Evolutionary conservation across 1,140 invertebrate genomes (phyloP).

Genomic region (Lordiphosa clarofinis): DNA sequence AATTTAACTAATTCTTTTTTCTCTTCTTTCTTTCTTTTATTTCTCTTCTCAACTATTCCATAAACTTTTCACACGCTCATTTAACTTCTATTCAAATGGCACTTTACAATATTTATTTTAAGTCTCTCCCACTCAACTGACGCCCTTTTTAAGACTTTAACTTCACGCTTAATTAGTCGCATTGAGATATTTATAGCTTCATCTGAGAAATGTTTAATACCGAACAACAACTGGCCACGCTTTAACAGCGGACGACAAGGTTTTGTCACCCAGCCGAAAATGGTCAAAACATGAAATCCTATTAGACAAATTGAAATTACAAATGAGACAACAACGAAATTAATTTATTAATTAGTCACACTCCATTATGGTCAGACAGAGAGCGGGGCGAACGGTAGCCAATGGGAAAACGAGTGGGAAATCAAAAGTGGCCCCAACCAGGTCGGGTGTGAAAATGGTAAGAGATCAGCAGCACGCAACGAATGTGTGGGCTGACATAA

Average conservation of each 20-base stretch:
- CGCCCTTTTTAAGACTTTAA: slow-evolving; percentile 53
- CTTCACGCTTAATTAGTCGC: slow-evolving; percentile 70
- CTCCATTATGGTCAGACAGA: slow-evolving; percentile 71
- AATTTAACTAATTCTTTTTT: too few relatives aligned
- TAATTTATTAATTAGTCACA: slow-evolving; percentile 78
- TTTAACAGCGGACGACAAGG: slow-evolving; percentile 19
- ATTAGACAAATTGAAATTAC: slow-evolving; percentile 78
- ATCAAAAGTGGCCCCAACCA: slow-evolving; percentile 10
- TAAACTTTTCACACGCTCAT: slow-evolving; percentile 28
- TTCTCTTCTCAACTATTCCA: too few relatives aligned
- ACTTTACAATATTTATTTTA: background rate
- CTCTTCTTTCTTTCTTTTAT: too few relatives aligned
- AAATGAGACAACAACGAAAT: slow-evolving; percentile 74
- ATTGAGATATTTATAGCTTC: slow-evolving; percentile 17
- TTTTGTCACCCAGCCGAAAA: slow-evolving; percentile 53
- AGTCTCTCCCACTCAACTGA: slow-evolving; percentile 39
- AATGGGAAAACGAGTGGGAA: slow-evolving; percentile 37
- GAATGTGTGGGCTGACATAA: slow-evolving; percentile 56
- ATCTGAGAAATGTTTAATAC: slow-evolving; percentile 6
- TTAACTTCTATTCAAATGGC: slow-evolving; percentile 1
- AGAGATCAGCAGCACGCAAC: slow-evolving; percentile 46
- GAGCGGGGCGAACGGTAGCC: slow-evolving; percentile 24
- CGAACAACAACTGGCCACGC: slow-evolving; percentile 10
- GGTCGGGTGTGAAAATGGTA: slow-evolving; percentile 40
- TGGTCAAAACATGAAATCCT: slow-evolving; percentile 77